A percentile compares a stretch with the other conserved stretches of the same genome.
Conservation (phyloP, 2,888 invertebrate genomes). For the Lissonota sp. region DNA sequence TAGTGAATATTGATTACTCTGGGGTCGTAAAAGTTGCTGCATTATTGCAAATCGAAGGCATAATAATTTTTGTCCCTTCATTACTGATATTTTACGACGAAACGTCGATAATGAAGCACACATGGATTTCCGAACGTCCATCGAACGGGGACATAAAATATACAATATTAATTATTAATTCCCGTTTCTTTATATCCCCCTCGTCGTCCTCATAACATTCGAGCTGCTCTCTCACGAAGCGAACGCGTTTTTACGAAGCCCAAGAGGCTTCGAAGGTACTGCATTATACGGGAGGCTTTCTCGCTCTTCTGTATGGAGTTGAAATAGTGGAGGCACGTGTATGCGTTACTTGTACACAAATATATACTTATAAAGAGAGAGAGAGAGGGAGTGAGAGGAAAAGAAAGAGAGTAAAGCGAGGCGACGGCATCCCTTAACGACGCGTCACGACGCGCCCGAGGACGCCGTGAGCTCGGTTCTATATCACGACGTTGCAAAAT, state of each 20-base stretch:
- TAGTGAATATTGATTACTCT: neutral
- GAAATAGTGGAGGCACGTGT: slow-evolving; percentile 38
- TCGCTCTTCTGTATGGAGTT: slow-evolving; percentile 35
- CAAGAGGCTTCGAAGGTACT: slow-evolving; percentile 51
- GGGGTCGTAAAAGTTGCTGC: neutral
- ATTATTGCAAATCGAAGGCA: neutral
- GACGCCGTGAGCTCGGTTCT: slow-evolving; percentile 68
- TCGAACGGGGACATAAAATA: slow-evolving; percentile 40
- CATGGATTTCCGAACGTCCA: slow-evolving; percentile 15
- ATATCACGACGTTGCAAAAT: slow-evolving; percentile 78
- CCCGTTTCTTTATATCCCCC: neutral
- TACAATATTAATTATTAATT: slow-evolving; percentile 44
- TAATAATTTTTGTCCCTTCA: neutral
- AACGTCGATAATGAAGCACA: slow-evolving; percentile 18
- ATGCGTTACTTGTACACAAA: slow-evolving; percentile 20
- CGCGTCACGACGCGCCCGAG: slow-evolving; percentile 71
- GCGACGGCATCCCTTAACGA: slow-evolving; percentile 75
- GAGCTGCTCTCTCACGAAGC: slow-evolving; percentile 1
- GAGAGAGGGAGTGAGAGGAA: slow-evolving; percentile 38
- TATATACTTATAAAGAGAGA: slow-evolving; percentile 1
- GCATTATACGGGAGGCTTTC: slow-evolving; percentile 46
- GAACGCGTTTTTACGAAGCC: slow-evolving; percentile 51
- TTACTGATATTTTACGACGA: neutral
- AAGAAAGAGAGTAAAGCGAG: slow-evolving; percentile 39
- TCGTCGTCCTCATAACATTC: neutral